Evolutionary conservation across 1,140 invertebrate species (phyloP).

Genomic region (Babylonia areolata): DNA sequence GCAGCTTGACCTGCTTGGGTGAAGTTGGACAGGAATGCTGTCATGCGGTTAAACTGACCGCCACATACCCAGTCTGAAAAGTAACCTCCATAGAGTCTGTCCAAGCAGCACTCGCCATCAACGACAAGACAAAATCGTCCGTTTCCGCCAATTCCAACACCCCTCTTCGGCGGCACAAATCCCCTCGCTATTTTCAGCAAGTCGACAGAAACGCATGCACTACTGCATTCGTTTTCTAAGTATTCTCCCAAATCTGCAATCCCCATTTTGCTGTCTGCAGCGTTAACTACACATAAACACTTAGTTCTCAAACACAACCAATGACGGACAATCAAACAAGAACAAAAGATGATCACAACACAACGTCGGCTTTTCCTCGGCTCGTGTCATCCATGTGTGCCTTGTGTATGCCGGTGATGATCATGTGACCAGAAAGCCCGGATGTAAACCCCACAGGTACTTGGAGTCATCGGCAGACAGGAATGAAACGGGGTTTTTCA

Average conservation of each 20-base stretch:
- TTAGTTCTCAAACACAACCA: not conserved
- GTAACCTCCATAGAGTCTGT: constrained; percentile 93
- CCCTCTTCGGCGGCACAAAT: constrained; percentile 76
- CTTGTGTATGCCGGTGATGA: constrained; percentile 33
- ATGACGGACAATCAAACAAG: not conserved
- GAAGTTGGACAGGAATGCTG: constrained; percentile 87
- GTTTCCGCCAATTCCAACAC: constrained; percentile 65
- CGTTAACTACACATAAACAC: not conserved
- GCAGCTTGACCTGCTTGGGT: constrained; percentile 82
- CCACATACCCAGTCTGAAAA: constrained; percentile 97
- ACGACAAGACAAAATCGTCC: constrained; percentile 81
- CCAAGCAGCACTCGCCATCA: constrained; percentile 92
- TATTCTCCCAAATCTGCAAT: constrained; percentile 85
- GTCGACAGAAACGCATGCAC: constrained; percentile 84
- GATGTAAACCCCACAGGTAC: constrained; percentile 16
- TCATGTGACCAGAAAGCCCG: constrained; percentile 31
- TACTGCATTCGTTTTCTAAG: constrained; percentile 82
- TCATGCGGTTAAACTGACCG: constrained; percentile 94
- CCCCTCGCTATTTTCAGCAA: constrained; percentile 85
- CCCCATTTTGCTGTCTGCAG: constrained; percentile 77
- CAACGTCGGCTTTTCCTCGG: not conserved
- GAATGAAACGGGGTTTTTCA: no score
- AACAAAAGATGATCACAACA: constrained; percentile 8
- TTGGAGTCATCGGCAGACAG: no score
- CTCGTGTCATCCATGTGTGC: constrained; percentile 10